Percentiles rank a stretch among this genome's conserved stretches.
Conservation (phyloP, 1,140 invertebrate species). For the Achatina immaculata region DNA sequence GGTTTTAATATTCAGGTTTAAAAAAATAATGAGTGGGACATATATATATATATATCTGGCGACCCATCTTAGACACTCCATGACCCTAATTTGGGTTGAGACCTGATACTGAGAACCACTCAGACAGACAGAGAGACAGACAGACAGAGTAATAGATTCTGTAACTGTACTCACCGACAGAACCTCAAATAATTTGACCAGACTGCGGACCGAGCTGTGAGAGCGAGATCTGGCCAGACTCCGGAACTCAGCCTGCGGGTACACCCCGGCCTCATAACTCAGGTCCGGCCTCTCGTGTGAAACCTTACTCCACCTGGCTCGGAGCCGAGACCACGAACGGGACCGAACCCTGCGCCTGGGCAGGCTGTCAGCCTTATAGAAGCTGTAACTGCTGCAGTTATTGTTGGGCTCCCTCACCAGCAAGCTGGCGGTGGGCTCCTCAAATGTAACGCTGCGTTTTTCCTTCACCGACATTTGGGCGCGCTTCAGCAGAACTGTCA, state of each 20-base stretch:
- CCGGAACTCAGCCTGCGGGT: too few relatives aligned
- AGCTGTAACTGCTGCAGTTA: neutral
- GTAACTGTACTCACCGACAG: neutral
- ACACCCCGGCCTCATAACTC: too few relatives aligned
- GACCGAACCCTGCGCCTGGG: neutral
- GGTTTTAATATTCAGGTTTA: too few relatives aligned
- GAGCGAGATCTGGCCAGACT: neutral
- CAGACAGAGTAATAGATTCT: neutral
- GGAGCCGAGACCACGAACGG: neutral
- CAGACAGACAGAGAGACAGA: neutral
- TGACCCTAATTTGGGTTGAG: too few relatives aligned
- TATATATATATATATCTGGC: too few relatives aligned
- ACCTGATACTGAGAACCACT: neutral
- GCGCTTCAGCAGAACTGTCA: too few relatives aligned
- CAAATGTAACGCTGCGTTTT: neutral
- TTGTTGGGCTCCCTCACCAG: neutral
- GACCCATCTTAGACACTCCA: too few relatives aligned
- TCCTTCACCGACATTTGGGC: neutral
- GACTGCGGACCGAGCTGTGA: neutral
- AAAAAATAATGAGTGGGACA: too few relatives aligned
- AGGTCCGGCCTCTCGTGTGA: too few relatives aligned
- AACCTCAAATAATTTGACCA: neutral
- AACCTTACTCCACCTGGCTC: neutral
- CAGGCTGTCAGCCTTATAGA: neutral
- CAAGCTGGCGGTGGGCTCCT: neutral